Evolutionary conservation across 1,140 invertebrate species (phyloP), one percentile per base, ranked within the genome.

Genomic region (Thaumatotibia leucotreta): DNA sequence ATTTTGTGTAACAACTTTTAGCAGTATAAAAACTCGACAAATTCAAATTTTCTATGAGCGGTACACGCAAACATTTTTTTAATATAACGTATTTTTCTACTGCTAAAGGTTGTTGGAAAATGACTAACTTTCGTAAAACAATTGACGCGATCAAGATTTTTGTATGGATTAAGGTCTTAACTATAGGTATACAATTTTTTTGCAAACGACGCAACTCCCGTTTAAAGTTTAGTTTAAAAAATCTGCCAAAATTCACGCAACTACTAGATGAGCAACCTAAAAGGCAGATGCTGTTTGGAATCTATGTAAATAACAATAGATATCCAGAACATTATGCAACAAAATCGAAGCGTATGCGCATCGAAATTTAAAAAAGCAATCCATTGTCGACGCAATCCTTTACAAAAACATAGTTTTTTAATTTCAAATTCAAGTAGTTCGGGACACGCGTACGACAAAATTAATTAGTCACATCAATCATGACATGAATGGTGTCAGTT

Each of bases 401-500:
- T 45, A 69, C 29, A 52, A 70, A 73, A 70, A 69, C 39, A 31
- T 65, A 63, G 64, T 64, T 77, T 84, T 82, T 83, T 74, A 81
- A 82, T 85, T 83, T 77, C 61, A 69, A 77, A 80, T 87, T 87
- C 84, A 78, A 86, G 81, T 84, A 75, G 68, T 80, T 68, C 73
- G 71, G 75, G 11, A 75, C 77, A 73, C 72, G 80, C 71, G 80
- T 76, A 78, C 77, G 73, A 84, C 79, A 78, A 85, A 86, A 90
- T 90, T 88, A 90, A 90, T 90, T 90, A 89, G 86, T 89, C 86
- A 77, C 84, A 89, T 88, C 86, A 82, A 86, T 89, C 87, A 88
- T 74, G 74, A 32, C 54, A 14, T 88, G 79, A 88, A 89, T 89
- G 75, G 81, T 80, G 84, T 84, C 83, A 82, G 74, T 70, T 63